These are phyloP conservation scores for Anarhynchus alexandrinus DNA, from an alignment of 2,113 vertebrate species.

Conservation along the genomic window DNA sequence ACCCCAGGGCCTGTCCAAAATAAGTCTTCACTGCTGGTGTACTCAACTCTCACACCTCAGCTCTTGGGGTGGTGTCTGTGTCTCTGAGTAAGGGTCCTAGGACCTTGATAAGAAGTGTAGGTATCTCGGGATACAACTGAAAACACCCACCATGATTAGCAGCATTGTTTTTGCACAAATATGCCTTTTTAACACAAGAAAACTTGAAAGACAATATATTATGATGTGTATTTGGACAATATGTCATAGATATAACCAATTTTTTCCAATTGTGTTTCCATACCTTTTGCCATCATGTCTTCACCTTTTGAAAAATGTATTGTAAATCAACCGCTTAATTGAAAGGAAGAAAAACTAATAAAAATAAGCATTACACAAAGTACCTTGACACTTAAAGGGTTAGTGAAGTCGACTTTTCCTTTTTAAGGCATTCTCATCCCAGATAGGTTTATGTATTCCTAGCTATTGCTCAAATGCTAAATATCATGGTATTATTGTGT, in stretches of 20 bases:
- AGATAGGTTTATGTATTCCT: not conserved
- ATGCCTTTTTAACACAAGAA: not conserved
- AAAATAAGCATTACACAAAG: not conserved
- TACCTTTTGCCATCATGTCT: not conserved
- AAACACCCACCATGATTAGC: not conserved
- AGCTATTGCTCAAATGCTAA: not conserved
- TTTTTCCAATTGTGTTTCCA: not conserved
- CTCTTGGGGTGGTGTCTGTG: not conserved
- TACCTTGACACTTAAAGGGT: not conserved
- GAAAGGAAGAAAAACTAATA: not conserved
- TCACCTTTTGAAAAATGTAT: not conserved
- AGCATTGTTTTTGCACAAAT: not conserved
- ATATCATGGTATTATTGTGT: not conserved
- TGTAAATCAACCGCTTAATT: not conserved
- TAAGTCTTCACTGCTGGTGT: not conserved
- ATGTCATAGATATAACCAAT: not conserved
- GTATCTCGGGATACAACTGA: not conserved
- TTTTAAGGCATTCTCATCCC: not conserved
- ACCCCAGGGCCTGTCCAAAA: not conserved
- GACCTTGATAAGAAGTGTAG: not conserved
- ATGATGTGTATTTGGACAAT: not conserved
- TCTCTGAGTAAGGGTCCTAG: not conserved
- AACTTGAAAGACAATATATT: not conserved
- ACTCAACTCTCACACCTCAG: not conserved
- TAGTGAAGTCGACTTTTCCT: not conserved